Evolutionary conservation across 2,888 invertebrate genomes (phyloP), one percentile per base, ranked within the genome.

Genomic region (Luperina testacea): DNA sequence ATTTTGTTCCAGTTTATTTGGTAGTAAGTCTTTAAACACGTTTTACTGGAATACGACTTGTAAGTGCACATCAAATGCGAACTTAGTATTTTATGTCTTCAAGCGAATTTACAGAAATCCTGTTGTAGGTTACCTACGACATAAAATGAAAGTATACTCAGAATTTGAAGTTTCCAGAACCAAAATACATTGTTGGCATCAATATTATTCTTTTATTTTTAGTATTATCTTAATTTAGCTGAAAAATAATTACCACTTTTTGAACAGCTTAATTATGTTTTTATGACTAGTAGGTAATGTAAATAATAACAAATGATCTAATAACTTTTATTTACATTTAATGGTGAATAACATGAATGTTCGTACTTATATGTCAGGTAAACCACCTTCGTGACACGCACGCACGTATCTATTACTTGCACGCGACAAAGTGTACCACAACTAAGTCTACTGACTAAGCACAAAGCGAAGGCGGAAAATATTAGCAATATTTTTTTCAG

Each of bases 381-480:
- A 70, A 77, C 76, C 73, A 73, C 78, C 59, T 57, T 70, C 45
- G 24, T 51, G 48, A 65, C 79, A 80, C 81, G 78, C 88, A 80
- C 81, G 81, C 87, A 80, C 83, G 79, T 86, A 84, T 87, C 87
- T 84, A 87, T 88, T 88, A 88, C 82, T 72, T 76, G 81, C 88
- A 87, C 87, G 88, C 87, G 77, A 82, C 65, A 38, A 65, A 72
- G 83, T 75, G 68, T 77, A 77, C 53, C 38, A n/a, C n/a, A 61
- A 65, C 45, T n/a, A 63, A 67, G 73, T 57, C 38, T 24, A 15
- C 3, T 71, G 68, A 11, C 15, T 5, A 69, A 45, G 61, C 7
- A 6, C 51, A 15, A 69, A 74, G 68, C 24, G 64, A 20, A 61
- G 69, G 72, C 32, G 20, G 15, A 1, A 24, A 64, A 42, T 11